Conservation (phyloP, 2,888 invertebrate species). For the Axea sp. region DNA sequence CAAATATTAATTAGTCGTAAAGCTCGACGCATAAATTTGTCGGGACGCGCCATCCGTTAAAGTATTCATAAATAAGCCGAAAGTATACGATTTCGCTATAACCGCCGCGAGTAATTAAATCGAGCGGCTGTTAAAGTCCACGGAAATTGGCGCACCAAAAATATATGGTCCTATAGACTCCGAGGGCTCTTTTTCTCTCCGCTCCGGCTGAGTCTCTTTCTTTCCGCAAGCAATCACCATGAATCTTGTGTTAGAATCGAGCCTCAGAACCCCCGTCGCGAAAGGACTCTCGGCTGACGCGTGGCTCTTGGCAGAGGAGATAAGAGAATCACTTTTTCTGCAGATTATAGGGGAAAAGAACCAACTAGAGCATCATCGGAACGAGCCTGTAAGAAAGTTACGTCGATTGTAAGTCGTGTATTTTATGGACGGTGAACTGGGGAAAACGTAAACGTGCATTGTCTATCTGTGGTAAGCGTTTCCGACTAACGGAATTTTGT, state of each 20-base stretch:
- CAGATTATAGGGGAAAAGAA: slow-evolving; percentile 53
- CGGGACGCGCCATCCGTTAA: slow-evolving; percentile 65
- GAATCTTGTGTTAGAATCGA: slow-evolving; percentile 61
- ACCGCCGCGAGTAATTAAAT: slow-evolving; percentile 71
- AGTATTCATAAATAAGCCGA: slow-evolving; percentile 74
- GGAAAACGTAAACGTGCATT: slow-evolving; percentile 23
- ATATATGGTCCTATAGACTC: slow-evolving; percentile 62
- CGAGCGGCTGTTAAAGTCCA: slow-evolving; percentile 69
- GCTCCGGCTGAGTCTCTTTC: slow-evolving; percentile 34
- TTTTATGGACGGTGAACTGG: slow-evolving; percentile 34
- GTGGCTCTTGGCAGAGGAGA: slow-evolving; percentile 56
- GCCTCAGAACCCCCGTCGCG: slow-evolving; percentile 55
- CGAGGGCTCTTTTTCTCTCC: slow-evolving; percentile 22
- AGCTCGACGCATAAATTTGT: slow-evolving; percentile 66
- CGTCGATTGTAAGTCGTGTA: slow-evolving; percentile 31
- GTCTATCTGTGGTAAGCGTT: slow-evolving; percentile 2
- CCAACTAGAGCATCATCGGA: slow-evolving; percentile 50
- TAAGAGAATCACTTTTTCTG: slow-evolving; percentile 59
- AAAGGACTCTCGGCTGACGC: slow-evolving; percentile 56
- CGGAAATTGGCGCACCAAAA: slow-evolving; percentile 67
- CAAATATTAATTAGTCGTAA: slow-evolving; percentile 77
- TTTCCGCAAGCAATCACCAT: slow-evolving; percentile 62
- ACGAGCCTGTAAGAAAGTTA: slow-evolving; percentile 42
- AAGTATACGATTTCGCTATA: slow-evolving; percentile 74
- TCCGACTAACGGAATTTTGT: neutral